Evolutionary conservation across 2,888 invertebrate genomes (phyloP), one percentile per base, ranked within the genome.

Genomic region (Ophion slaviceki): DNA sequence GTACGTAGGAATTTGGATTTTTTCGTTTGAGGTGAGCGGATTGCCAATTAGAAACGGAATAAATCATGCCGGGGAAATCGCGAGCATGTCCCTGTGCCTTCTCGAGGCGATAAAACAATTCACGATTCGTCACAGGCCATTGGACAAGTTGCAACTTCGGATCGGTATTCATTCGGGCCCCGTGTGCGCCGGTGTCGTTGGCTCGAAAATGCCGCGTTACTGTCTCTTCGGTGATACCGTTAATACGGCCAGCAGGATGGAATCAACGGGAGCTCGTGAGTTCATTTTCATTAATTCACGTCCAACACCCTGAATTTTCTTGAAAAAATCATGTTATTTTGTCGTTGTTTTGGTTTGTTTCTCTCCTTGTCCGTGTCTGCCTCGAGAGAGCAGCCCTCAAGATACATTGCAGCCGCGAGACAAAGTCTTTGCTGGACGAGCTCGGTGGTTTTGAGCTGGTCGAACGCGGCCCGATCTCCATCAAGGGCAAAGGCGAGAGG

Each of bases 121-220:
- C 94, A 96, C 96, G 89, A 98, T 99, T 86, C 95, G 98, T 5
- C 99, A 99, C 94, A 95, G 97, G 70, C 98, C 99, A 3, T 95
- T 96, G 24, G 98, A 98, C 89, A 96, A 97, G 88, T 95, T 99
- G 24, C 96, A 97, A 92, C 95, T 99, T 6, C 95, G 99, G 45
- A 98, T 99, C 87, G 99, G 99, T 84, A 96, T 99, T 85, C 99
- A 99, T 94, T 97, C 98, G 97, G 97, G 98, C 8, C 98, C 98
- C 0, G 98, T 98, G 17, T 98, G 98, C 91, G 98, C 98, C 0
- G 98, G 98, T 0, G 98, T 98, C 0, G 98, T 98, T 0, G 98
- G 98, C 0, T 94, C 97, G 6, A 98, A 98, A 94, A 98, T 98
- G 98, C 98, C 98, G 0, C 95, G 98, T 68, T 98, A 98, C 92